Percentiles rank a stretch among this genome's conserved stretches.
phyloP scores from a whole-genome alignment of 2,888 invertebrate genomes.

The Epicampocera succincta region DNA sequence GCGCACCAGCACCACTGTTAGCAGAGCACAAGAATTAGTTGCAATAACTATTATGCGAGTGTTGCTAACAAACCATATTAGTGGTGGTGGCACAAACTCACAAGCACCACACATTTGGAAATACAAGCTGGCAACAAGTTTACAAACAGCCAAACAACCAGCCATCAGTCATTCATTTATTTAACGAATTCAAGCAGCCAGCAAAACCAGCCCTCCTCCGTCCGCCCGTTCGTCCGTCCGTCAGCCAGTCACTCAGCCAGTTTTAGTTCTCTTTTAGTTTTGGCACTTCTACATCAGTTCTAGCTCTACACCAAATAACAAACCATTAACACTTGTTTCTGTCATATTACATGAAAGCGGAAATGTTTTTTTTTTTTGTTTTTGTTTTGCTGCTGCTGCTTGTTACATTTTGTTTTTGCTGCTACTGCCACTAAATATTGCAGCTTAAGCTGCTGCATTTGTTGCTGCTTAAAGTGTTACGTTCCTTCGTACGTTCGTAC shows the following conservation, averaged over 20 bases:
- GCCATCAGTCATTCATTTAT: constrained; percentile 36
- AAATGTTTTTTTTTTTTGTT: constrained; percentile 54
- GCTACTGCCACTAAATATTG: constrained; percentile 8
- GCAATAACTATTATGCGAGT: constrained; percentile 47
- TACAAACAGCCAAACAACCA: constrained; percentile 19
- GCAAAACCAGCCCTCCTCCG: constrained; percentile 28
- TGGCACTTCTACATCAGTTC: constrained; percentile 51
- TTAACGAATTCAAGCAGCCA: constrained; percentile 20
- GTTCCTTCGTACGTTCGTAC: constrained; percentile 22
- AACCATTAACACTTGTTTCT: constrained; percentile 72
- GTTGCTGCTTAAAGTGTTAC: no score
- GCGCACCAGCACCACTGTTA: constrained; percentile 6
- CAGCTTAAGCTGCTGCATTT: not conserved
- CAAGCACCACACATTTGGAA: not conserved
- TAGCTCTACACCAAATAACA: constrained; percentile 65
- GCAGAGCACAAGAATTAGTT: constrained; percentile 49
- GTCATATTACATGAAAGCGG: constrained; percentile 71
- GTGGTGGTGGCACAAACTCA: not conserved
- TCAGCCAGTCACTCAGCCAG: constrained; percentile 38
- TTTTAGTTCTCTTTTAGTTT: constrained; percentile 52
- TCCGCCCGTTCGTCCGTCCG: not conserved
- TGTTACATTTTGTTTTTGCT: constrained; percentile 3
- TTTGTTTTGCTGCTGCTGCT: constrained; percentile 24
- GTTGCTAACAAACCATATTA: constrained; percentile 45
- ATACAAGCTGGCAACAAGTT: constrained; percentile 42